Evolutionary conservation across 2,888 invertebrate genomes (phyloP), one percentile per base, ranked within the genome.

Genomic region (Cheilosia vernalis): DNA sequence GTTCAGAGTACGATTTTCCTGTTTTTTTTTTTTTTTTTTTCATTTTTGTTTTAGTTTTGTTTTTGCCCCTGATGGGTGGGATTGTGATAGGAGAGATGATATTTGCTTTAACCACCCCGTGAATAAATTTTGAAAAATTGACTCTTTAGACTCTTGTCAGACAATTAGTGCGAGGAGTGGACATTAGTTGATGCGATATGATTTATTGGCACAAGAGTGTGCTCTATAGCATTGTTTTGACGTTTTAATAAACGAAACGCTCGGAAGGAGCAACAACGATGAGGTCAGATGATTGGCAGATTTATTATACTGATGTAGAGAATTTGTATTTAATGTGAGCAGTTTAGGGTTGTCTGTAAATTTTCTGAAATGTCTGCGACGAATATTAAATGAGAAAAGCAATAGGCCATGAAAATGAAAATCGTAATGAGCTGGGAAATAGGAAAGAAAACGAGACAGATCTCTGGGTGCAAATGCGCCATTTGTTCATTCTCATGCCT

Each of bases 121-220:
- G 33, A 33, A 49, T 47, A 47, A 21, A 44, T n/a, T 42, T 42
- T 55, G 27, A 42, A 30, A 67, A 67, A 67, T 67, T 55, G 55
- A 15, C 42, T 44, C 44, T 44, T 2, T n/a, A 49, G 7, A 47
- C 44, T 13, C 7, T 47, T 47, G 17, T 47, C 17, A 19, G 33
- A 51, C 76, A 76, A 76, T 76, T 76, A 67, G 60, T 30, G 51
- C 40, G 42, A 5, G 15, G 42, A 30, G 30, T 47, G 21, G 40
- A 30, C 63, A 63, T 49, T 40, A 30, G 64, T 9, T 47, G n/a
- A 60, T 1, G 10, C 7, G 58, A 58, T 21, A 24, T 58, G 66
- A 60, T 76, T 66, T 66, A 67, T 51, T 15, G 56, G 5, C 24
- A 60, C 6, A 51, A 58, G 33, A 17, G 56, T 56, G 74, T 64